Evolutionary conservation across 2,888 invertebrate genomes (phyloP).

Genomic region (Athetis lepigone): DNA sequence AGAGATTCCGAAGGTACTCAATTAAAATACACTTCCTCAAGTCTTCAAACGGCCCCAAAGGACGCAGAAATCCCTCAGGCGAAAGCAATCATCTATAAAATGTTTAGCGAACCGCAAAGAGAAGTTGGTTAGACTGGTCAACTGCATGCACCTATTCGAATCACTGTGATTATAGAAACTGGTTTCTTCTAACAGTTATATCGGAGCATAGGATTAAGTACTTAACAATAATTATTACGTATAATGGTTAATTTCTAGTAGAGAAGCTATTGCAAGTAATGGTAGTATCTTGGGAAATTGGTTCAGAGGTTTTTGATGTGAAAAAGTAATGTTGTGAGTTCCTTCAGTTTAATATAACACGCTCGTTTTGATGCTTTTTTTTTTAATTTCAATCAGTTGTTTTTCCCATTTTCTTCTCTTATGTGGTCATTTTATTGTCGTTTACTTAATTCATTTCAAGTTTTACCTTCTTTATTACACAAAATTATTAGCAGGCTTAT

Average conservation of each 20-base stretch:
- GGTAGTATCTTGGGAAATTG: conserved; percentile 11
- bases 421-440: too few species aligned
- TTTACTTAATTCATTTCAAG: too few species aligned
- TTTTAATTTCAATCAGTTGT: neutral
- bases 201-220: conserved; percentile 77
- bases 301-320: conserved; percentile 15
- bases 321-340: neutral
- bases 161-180: conserved; percentile 74
- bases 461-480: too few species aligned
- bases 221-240: conserved; percentile 78
- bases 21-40: conserved; percentile 9
- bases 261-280: conserved; percentile 55
- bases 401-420: too few species aligned
- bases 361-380: neutral
- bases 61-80: conserved; percentile 38
- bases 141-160: conserved; percentile 65
- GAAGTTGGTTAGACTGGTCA: conserved; percentile 52
- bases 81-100: conserved; percentile 48
- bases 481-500: too few species aligned
- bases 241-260: conserved; percentile 64
- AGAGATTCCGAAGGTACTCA: neutral
- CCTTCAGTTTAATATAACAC: neutral
- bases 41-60: conserved; percentile 22
- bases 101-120: conserved; percentile 42
- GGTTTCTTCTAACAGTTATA: conserved; percentile 75